phyloP scores from a whole-genome alignment of 2,113 vertebrate species.

The Cacatua alba region DNA sequence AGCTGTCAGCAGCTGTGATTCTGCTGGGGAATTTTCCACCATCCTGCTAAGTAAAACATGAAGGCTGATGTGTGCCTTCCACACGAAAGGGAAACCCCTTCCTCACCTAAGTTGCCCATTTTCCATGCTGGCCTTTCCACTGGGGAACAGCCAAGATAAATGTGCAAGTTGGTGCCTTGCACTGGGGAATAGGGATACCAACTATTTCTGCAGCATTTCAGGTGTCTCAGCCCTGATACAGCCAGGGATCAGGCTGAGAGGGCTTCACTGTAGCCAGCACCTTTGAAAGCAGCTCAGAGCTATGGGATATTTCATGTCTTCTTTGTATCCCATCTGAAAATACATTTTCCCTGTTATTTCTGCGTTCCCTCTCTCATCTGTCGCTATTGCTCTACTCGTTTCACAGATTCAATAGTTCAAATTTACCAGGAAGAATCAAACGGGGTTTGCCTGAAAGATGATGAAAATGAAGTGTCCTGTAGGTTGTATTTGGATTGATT shows the following conservation, averaged over 20 bases:
- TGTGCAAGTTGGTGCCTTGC: not conserved
- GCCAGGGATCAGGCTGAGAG: not conserved
- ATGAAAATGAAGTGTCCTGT: not conserved
- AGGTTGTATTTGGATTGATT: not conserved
- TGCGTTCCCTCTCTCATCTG: not conserved
- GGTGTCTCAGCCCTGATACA: not conserved
- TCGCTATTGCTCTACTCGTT: not conserved
- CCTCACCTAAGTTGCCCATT: not conserved
- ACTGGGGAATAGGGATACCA: not conserved
- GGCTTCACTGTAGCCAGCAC: not conserved
- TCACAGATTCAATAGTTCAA: not conserved
- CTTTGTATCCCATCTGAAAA: not conserved
- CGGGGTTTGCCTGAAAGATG: not conserved
- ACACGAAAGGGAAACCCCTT: not conserved
- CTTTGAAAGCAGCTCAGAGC: not conserved
- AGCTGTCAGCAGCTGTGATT: not conserved
- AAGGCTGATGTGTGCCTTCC: not conserved
- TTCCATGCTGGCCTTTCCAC: not conserved
- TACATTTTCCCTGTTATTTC: not conserved
- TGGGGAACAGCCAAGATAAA: not conserved
- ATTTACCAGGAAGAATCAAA: not conserved
- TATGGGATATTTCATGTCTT: not conserved
- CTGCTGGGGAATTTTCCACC: not conserved
- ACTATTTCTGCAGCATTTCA: accelerated
- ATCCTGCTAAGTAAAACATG: not conserved